Evolutionary conservation across 2,113 vertebrate species (phyloP), one percentile per base, ranked within the genome.

Genomic region (Aythya baeri): DNA sequence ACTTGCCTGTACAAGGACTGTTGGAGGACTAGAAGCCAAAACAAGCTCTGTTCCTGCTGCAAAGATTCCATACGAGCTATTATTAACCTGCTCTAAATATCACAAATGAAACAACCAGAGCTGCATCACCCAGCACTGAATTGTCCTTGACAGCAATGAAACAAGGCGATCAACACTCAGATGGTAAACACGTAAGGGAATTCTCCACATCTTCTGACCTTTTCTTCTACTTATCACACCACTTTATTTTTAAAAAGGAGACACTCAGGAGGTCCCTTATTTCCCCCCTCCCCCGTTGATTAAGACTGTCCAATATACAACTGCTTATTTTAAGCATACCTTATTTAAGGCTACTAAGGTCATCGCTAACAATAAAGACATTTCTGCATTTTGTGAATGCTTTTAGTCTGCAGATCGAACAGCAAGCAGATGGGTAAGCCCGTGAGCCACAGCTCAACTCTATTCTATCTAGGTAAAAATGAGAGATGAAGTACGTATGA

Each of bases 81-180:
- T 77, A 96, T 95, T 94, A 97, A 87, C 67, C 27, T 75, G 29
- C 17, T 67, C 65, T 70, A 95, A 79, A 88, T 90, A 92, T 61
- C 73, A 77, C 62, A 93, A 90, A 88, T 62, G 26, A 94, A 94
- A 77, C n/a, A 86, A 83, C 43, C 32, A 68, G 41, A 65, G 52
- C 63, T 55, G 74, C 57, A 78, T 7, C 20, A 36, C 91, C 74
- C n/a, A 62, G 73, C 50, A 68, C 11, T 50, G 89, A 87, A 77
- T 58, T 87, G 63, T 87, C 62, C 82, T 52, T 31, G 71, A 58
- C 50, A 93, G 66, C 68, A 70, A 36, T 0, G 8, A 84, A 88
- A 81, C 23, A 71, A 77, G 68, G 62, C 52, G 62, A 88, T 83
- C 44, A 65, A 62, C 32, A 50, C 41, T 77, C 12, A 3, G 58